Conservation (phyloP, 2,888 invertebrate genomes). For the Hypolimnas misippus region DNA sequence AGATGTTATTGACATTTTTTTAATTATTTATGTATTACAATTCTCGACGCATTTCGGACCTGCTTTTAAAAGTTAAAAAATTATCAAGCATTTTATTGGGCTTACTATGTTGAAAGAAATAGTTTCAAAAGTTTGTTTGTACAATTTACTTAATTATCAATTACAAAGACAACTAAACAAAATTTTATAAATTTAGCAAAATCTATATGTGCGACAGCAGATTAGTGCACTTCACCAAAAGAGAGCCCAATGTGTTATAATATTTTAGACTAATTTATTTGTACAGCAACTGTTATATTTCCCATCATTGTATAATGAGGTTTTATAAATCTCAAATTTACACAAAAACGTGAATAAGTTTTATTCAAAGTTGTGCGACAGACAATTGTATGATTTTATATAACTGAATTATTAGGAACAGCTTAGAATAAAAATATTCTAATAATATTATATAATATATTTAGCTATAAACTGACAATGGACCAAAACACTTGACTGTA, state of each 20-base stretch:
- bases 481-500: conserved; percentile 27
- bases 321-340: conserved; percentile 24
- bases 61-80: neutral
- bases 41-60: neutral
- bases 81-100: neutral
- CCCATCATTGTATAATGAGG: conserved; percentile 11
- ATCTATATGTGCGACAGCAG: neutral
- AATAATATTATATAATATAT: conserved; percentile 12
- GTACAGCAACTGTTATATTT: conserved; percentile 24
- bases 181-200: neutral
- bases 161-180: neutral
- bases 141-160: neutral
- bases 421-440: conserved; percentile 28
- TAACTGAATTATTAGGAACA: conserved; percentile 4
- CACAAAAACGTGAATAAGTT: conserved; percentile 10
- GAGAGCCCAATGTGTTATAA: conserved; percentile 12
- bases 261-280: conserved; percentile 33
- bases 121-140: neutral
- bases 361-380: conserved; percentile 17
- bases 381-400: conserved; percentile 12
- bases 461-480: conserved; percentile 16
- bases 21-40: conserved; percentile 24
- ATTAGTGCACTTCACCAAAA: neutral
- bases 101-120: neutral
- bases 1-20: conserved; percentile 19